phyloP scores from a whole-genome alignment of 1,140 invertebrate genomes.

The Drosophila melanica region DNA sequence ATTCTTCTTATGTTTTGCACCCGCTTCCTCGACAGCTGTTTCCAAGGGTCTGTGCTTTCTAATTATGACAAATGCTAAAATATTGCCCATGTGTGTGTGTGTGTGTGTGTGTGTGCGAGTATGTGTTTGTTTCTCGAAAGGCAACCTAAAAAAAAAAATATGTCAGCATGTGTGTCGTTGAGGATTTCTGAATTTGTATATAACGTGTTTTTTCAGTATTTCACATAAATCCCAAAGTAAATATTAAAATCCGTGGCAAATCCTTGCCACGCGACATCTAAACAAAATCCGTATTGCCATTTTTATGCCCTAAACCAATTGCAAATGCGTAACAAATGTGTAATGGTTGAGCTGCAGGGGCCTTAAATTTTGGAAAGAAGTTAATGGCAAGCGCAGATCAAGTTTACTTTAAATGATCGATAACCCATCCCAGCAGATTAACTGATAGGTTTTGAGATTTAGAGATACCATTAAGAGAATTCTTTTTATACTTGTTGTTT shows the following conservation, averaged over 20 bases:
- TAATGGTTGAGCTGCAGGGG: too few species aligned
- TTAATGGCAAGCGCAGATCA: too few species aligned
- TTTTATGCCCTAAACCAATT: neutral
- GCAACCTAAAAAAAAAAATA: neutral
- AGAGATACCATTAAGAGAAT: too few species aligned
- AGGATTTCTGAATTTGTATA: constrained; percentile 65
- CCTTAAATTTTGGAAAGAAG: too few species aligned
- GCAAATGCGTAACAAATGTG: too few species aligned
- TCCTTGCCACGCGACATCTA: constrained; percentile 46
- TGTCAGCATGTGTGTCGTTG: constrained; percentile 31
- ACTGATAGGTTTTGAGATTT: too few species aligned
- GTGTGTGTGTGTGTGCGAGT: constrained; percentile 4
- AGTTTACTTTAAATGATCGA: too few species aligned
- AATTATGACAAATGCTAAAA: constrained; percentile 82
- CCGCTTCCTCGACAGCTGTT: constrained; percentile 37
- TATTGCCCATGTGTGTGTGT: constrained; percentile 45
- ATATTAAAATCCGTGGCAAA: constrained; percentile 60
- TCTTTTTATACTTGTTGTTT: too few species aligned
- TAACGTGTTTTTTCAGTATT: constrained; percentile 25
- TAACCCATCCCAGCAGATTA: too few species aligned
- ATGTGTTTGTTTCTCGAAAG: constrained; percentile 22
- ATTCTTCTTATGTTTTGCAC: constrained; percentile 46
- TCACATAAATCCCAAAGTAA: constrained; percentile 62
- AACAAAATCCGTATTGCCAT: constrained; percentile 53
- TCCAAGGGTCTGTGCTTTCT: constrained; percentile 60